Percentiles rank a stretch among this genome's conserved stretches.
Evolutionary conservation across 2,888 invertebrate genomes (phyloP).

Genomic region (Nemoura dubitans): DNA sequence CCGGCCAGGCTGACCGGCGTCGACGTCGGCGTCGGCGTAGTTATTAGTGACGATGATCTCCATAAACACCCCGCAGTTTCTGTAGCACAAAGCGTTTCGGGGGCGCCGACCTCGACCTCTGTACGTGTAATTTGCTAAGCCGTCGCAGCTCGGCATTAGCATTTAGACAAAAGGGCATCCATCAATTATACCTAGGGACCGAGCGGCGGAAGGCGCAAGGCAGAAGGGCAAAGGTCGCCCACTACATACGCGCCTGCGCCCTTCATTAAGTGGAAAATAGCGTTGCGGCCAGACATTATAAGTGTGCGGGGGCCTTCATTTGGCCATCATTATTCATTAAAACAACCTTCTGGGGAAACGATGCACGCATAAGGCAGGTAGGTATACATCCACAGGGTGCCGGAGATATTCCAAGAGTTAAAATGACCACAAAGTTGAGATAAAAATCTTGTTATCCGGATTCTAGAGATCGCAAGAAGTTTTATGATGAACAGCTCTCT

Average conservation of each 20-base stretch:
- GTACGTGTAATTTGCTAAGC: background rate
- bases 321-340: too few relatives aligned
- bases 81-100: background rate
- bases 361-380: too few relatives aligned
- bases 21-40: background rate
- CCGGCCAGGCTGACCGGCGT: background rate
- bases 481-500: too few relatives aligned
- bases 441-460: too few relatives aligned
- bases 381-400: too few relatives aligned
- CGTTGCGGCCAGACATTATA: background rate
- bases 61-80: background rate
- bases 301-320: too few relatives aligned
- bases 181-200: background rate
- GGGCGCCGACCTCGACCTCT: background rate
- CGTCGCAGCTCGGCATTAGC: background rate
- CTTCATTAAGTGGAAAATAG: background rate
- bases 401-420: too few relatives aligned
- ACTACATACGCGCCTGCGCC: background rate
- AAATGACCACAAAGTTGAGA: too few relatives aligned
- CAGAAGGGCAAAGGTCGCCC: background rate
- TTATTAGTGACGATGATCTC: background rate
- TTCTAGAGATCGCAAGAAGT: too few relatives aligned
- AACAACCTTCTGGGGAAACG: too few relatives aligned
- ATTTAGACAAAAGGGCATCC: background rate
- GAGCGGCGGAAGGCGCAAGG: too few relatives aligned